Evolutionary conservation across 2,797 vertebrate species (phyloP).

Genomic region (Gymnoscopelus microlampas): DNA sequence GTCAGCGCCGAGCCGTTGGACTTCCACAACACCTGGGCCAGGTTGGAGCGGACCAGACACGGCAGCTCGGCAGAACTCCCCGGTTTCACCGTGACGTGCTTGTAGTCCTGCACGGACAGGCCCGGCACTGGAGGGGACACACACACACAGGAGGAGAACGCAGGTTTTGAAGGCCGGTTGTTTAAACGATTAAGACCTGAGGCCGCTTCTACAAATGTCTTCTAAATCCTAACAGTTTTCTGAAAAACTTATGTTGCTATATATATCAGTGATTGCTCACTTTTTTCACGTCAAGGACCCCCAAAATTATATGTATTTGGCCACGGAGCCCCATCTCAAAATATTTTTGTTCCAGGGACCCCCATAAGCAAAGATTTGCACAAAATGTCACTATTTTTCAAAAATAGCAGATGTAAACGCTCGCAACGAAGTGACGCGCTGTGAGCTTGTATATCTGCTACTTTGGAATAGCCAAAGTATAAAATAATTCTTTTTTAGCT

Average conservation of each 20-base stretch:
- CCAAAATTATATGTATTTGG: too few relatives aligned
- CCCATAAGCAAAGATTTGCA: background rate
- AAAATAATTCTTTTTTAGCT: background rate
- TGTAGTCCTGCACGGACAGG: conserved; percentile 60
- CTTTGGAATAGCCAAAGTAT: conserved; percentile 1
- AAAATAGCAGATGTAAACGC: too few relatives aligned
- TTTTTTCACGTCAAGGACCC: too few relatives aligned
- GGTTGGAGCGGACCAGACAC: conserved; percentile 89
- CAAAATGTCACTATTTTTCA: too few relatives aligned
- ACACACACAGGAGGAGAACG: background rate
- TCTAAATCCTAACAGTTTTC: too few relatives aligned
- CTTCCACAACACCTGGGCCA: conserved; percentile 91
- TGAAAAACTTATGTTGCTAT: too few relatives aligned
- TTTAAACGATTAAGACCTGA: too few relatives aligned
- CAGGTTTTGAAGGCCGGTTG: too few relatives aligned
- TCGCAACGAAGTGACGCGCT: too few relatives aligned
- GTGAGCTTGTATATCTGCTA: too few relatives aligned
- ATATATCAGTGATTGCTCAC: too few relatives aligned
- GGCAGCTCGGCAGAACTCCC: conserved; percentile 91
- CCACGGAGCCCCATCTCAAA: background rate
- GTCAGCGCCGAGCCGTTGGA: conserved; percentile 83
- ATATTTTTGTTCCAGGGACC: background rate
- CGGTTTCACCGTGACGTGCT: conserved; percentile 82
- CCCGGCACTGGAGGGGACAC: conserved; percentile 56
- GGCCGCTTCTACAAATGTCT: too few relatives aligned